These are phyloP conservation scores for Paradoxurus hermaphroditus DNA, from an alignment of 2,113 vertebrate genomes.

Conservation along the genomic window DNA sequence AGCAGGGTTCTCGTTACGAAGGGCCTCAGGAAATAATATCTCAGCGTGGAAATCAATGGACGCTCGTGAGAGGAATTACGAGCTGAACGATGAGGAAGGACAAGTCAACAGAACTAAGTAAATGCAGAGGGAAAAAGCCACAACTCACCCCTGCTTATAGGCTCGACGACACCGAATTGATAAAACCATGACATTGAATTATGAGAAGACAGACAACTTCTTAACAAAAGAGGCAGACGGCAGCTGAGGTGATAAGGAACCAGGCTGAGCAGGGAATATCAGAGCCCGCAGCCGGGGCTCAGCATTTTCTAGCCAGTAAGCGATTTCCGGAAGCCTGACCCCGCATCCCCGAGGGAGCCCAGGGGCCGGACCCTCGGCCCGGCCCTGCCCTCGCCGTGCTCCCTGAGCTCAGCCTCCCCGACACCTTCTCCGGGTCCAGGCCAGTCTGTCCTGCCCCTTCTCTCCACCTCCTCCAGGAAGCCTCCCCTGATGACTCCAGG, in stretches of 20 bases:
- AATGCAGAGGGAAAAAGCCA: background rate
- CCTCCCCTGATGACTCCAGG: background rate
- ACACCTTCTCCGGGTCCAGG: background rate
- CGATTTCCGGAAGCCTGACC: background rate
- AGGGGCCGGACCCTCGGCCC: background rate
- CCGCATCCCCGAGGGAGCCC: background rate
- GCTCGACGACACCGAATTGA: background rate
- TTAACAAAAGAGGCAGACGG: background rate
- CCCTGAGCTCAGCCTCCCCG: background rate
- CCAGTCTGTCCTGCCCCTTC: rapidly evolving
- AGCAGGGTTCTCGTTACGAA: background rate
- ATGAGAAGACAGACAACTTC: background rate
- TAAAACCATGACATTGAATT: background rate
- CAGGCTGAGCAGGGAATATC: rapidly evolving
- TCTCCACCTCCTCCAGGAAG: background rate
- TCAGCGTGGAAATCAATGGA: conserved; percentile 46
- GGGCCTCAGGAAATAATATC: background rate
- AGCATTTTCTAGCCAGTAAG: background rate
- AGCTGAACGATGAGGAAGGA: background rate
- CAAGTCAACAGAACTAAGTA: background rate
- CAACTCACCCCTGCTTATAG: conserved; percentile 37
- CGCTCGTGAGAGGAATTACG: background rate
- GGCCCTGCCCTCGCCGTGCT: background rate
- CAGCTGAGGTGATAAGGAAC: background rate
- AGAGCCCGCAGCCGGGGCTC: background rate